These are phyloP conservation scores for Dioctria rufipes DNA, from an alignment of 2,888 invertebrate genomes.

Conservation along the genomic window DNA sequence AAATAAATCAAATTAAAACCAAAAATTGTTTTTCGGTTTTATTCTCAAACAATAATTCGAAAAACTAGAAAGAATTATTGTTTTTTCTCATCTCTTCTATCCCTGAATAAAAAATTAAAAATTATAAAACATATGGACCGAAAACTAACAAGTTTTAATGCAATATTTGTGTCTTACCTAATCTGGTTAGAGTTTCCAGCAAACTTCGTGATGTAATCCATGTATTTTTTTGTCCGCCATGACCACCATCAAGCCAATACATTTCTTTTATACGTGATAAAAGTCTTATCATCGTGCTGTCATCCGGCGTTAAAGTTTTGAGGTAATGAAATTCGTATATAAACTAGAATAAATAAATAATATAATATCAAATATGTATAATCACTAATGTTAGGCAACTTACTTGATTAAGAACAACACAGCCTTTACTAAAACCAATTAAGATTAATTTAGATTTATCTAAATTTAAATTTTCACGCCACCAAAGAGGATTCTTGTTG, in stretches of 20 bases:
- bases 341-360: slow-evolving; percentile 72
- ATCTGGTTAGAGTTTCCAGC: slow-evolving; percentile 80
- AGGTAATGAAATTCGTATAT: slow-evolving; percentile 87
- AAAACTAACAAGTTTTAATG: background rate
- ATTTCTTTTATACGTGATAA: slow-evolving; percentile 81
- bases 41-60: too few species aligned
- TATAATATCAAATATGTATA: background rate
- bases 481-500: slow-evolving; percentile 73
- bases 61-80: too few species aligned
- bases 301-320: slow-evolving; percentile 78
- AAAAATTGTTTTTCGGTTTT: too few species aligned
- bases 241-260: slow-evolving; percentile 94
- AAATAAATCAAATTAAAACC: too few species aligned
- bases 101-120: too few species aligned
- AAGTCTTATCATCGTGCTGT: slow-evolving; percentile 76
- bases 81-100: too few species aligned
- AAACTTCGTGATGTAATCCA: slow-evolving; percentile 87
- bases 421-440: slow-evolving; percentile 94
- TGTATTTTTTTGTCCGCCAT: slow-evolving; percentile 89
- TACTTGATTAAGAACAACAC: slow-evolving; percentile 88
- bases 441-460: slow-evolving; percentile 77
- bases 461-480: slow-evolving; percentile 75
- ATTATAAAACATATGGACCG: too few species aligned
- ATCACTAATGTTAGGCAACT: slow-evolving; percentile 61
- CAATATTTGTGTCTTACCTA: slow-evolving; percentile 72